phyloP scores from a whole-genome alignment of 2,797 vertebrate species.

The Columba guinea region DNA sequence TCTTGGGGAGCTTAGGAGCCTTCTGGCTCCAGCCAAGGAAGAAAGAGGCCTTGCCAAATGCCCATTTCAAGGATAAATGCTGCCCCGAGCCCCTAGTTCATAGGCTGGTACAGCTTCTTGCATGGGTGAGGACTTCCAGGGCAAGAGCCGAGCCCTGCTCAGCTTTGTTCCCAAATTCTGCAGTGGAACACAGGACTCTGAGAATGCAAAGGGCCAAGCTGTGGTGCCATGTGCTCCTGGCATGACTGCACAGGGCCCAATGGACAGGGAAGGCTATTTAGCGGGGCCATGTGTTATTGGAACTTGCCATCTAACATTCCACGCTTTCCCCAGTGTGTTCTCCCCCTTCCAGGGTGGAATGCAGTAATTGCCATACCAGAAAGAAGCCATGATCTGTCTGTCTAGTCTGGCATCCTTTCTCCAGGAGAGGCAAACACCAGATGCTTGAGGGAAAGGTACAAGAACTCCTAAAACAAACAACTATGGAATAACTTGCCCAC shows the following conservation, averaged over 20 bases:
- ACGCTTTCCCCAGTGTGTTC: slow-evolving; percentile 31
- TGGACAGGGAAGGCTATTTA: slow-evolving; percentile 16
- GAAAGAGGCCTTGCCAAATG: background rate
- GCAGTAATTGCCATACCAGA: slow-evolving; percentile 65
- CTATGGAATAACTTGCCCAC: slow-evolving; percentile 26
- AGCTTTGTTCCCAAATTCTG: background rate
- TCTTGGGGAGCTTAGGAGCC: background rate
- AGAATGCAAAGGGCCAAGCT: background rate
- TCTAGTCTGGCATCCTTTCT: slow-evolving; percentile 62
- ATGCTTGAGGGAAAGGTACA: slow-evolving; percentile 46
- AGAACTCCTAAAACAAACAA: slow-evolving; percentile 56
- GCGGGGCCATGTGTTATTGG: slow-evolving; percentile 14
- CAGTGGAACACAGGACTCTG: background rate
- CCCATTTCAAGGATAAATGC: background rate
- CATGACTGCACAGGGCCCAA: background rate
- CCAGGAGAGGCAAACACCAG: slow-evolving; percentile 43
- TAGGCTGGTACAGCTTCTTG: background rate
- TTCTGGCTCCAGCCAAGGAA: slow-evolving; percentile 12
- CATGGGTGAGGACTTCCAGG: background rate
- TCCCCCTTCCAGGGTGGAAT: slow-evolving; percentile 58
- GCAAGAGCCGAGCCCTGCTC: background rate
- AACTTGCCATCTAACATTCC: slow-evolving; percentile 58
- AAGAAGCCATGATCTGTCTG: slow-evolving; percentile 56
- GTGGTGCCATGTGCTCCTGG: slow-evolving; percentile 4
- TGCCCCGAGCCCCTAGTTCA: background rate